phyloP scores from a whole-genome alignment of 2,113 vertebrate species.

The Gavia stellata region DNA sequence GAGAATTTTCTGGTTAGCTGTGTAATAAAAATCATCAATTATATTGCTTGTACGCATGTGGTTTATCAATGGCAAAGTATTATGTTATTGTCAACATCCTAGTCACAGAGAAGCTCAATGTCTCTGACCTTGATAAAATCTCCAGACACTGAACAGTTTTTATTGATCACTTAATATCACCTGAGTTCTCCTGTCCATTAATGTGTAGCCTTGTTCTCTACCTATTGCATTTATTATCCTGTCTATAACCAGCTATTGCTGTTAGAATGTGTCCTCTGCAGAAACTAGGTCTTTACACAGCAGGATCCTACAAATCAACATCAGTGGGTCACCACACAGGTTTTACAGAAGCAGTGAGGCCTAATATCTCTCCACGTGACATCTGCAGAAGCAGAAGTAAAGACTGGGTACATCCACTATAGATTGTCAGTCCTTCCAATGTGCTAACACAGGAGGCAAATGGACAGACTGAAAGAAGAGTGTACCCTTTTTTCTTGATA shows the following conservation, averaged over 20 bases:
- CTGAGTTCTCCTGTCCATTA: constrained; percentile 63
- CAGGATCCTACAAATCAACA: constrained; percentile 73
- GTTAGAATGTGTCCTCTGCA: constrained; percentile 64
- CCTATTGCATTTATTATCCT: constrained; percentile 72
- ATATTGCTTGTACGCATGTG: background rate
- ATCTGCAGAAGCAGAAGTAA: constrained; percentile 67
- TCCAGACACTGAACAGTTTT: constrained; percentile 62
- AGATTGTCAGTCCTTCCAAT: constrained; percentile 20
- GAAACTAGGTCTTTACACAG: constrained; percentile 82
- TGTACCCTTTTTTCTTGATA: background rate
- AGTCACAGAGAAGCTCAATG: background rate
- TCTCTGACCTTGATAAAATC: constrained; percentile 77
- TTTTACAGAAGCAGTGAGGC: constrained; percentile 69
- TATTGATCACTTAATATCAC: constrained; percentile 72
- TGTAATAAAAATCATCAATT: background rate
- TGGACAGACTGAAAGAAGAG: background rate
- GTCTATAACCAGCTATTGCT: constrained; percentile 71
- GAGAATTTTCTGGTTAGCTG: background rate
- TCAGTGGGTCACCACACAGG: constrained; percentile 68
- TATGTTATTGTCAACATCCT: constrained; percentile 28
- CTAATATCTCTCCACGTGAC: constrained; percentile 70
- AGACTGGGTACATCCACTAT: constrained; percentile 44
- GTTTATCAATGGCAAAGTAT: background rate
- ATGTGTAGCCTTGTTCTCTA: constrained; percentile 61
- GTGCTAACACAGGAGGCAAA: background rate